These are phyloP conservation scores for Turritopsis rubra DNA, from an alignment of 30 jellyfish, hydroid and myxozoan species.

Conservation along the genomic window DNA sequence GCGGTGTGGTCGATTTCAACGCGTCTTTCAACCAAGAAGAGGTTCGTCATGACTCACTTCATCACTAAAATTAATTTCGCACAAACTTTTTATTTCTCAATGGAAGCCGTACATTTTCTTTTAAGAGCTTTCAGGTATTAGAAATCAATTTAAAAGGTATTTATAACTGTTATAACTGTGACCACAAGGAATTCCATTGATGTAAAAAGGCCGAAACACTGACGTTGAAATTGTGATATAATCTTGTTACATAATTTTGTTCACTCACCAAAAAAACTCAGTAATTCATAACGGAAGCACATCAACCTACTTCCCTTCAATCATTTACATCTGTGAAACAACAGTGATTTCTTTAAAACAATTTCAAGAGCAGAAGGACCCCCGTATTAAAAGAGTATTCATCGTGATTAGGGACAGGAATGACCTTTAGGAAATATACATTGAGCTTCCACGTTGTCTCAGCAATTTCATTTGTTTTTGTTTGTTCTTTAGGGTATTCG, in stretches of 20 bases:
- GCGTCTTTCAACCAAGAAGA: not conserved
- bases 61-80: not conserved
- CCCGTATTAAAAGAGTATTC: too few relatives aligned
- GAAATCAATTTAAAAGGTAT: not conserved
- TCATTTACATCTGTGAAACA: too few relatives aligned
- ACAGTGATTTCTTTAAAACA: too few relatives aligned
- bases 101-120: not conserved
- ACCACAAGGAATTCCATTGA: not conserved
- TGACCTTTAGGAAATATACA: not conserved
- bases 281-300: too few relatives aligned
- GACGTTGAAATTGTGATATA: not conserved
- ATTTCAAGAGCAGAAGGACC: too few relatives aligned
- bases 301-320: too few relatives aligned
- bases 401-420: too few relatives aligned
- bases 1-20: not conserved
- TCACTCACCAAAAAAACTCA: too few relatives aligned
- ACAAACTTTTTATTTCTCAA: too few relatives aligned
- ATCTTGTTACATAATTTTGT: too few relatives aligned
- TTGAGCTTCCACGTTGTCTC: too few relatives aligned
- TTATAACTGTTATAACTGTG: not conserved
- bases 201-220: not conserved
- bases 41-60: too few relatives aligned
- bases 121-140: not conserved
- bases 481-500: not conserved
- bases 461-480: not conserved